These are phyloP conservation scores for Rhingia rostrata DNA, from an alignment of 2,888 invertebrate species.

Conservation along the genomic window DNA sequence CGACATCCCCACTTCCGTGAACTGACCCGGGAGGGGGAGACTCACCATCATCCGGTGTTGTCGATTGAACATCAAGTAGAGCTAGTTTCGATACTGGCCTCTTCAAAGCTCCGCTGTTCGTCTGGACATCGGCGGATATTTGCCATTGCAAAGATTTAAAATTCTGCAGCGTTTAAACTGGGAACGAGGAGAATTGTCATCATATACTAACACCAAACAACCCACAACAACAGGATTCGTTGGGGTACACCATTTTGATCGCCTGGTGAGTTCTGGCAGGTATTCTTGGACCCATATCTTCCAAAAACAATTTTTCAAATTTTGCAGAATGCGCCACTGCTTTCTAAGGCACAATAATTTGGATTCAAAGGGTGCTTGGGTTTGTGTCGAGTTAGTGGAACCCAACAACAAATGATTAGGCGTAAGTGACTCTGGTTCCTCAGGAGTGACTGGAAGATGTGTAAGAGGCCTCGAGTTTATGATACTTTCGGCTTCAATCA, in stretches of 20 bases:
- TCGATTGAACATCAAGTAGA: neutral
- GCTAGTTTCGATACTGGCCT: neutral
- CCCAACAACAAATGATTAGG: neutral
- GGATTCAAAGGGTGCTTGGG: slow-evolving; percentile 20
- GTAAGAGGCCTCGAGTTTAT: neutral
- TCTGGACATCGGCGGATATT: neutral
- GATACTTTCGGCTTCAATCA: no score
- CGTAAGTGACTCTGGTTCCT: neutral
- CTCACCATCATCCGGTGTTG: neutral
- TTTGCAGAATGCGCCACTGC: neutral
- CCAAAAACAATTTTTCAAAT: neutral
- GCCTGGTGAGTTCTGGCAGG: neutral
- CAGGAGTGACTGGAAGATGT: neutral
- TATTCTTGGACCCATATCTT: neutral
- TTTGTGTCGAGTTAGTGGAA: slow-evolving; percentile 38
- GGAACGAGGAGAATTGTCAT: neutral
- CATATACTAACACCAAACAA: neutral
- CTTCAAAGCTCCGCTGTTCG: neutral
- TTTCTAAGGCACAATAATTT: neutral
- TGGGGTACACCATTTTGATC: neutral
- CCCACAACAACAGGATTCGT: neutral
- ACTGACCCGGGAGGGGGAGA: neutral
- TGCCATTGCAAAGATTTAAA: neutral
- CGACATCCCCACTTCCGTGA: neutral
- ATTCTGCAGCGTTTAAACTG: neutral